Evolutionary conservation across 2,797 vertebrate species (phyloP), one percentile per base, ranked within the genome.

Genomic region (Pempheris klunzingeri): DNA sequence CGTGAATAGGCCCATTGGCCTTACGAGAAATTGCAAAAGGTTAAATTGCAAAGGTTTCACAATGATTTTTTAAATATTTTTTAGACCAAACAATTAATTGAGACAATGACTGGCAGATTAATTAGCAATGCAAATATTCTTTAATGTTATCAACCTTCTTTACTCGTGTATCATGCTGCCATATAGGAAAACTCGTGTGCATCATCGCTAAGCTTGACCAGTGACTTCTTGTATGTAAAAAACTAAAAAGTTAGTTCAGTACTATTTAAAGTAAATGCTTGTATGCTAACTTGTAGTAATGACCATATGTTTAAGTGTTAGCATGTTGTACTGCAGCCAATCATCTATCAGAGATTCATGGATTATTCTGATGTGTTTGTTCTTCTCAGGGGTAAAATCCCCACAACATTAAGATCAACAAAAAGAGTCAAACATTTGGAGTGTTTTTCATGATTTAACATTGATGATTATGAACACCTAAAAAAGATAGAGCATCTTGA

Each of bases 41-140:
- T 32, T n/a, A n/a, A n/a, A n/a, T n/a, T n/a, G n/a, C n/a, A n/a
- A n/a, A n/a, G n/a, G n/a, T 55, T 68, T 43, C 7, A 34, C 18
- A 15, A 14, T 53, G n/a, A n/a, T n/a, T n/a, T 69, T 74, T 34
- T 1, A 50, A 9, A 22, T 18, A 66, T 57, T 43, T 63, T 46
- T 59, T 26, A 28, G 9, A 67, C 28, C 12, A 62, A 53, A 62
- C 24, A 54, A 20, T 20, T 38, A 17, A 58, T 22, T 15, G 7
- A 14, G 0, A 20, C 39, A 52, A 58, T 58, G 36, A 62, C 8
- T 54, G 14, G 43, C 30, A 58, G 26, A 53, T 12, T 20, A 60
- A 63, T 52, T 28, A 44, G 5, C 17, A 53, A 15, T 52, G 3
- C 18, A 53, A 63, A 20, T 39, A 24, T 53, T n/a, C 2, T 28